Evolutionary conservation across 2,113 vertebrate genomes (phyloP), one percentile per base, ranked within the genome.

Genomic region (Lichenostomus cassidix): DNA sequence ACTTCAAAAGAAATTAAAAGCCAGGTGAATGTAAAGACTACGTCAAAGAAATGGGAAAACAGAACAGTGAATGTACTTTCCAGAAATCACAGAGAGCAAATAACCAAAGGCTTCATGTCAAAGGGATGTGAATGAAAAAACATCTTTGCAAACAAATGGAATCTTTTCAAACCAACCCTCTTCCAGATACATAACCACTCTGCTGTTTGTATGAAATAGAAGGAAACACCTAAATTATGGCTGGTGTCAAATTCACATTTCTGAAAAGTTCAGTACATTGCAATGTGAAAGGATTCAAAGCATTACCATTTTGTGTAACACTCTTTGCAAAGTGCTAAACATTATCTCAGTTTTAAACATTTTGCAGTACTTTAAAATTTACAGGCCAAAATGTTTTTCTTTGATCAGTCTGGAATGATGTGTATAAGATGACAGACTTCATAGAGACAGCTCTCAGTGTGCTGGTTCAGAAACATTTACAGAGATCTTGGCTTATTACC

Each of bases 321-420:
- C 12, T 68, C 37, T 19, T 75, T 79, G 31, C 53, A 95, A 92
- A 83, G n/a, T 3, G 18, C 41, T 87, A 62, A 71, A 67, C 46
- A 31, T 90, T 79, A 73, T 85, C 93, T 70, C 78, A 74, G 50
- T 85, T 87, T 91, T 80, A 87, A 94, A 77, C 41, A 59, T 86
- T 97, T 94, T 92, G 75, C 68, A 81, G 25, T 60, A 63, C 55
- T 90, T 87, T 35, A 83, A 95, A 86, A 88, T 71, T 56, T 67
- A 70, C 67, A 91, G 90, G 56, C 75, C 85, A 88, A 90, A 96
- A 83, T 71, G 35, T 41, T 95, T 90, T 50, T 63, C 78, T 95
- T 94, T 92, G 87, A 92, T 96, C 85, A 83, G 50, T 67, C 63
- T 90, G 79, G 35, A 91, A 55, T 22, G 64, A 91, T 92, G 56